Evolutionary conservation across 2,888 invertebrate genomes (phyloP).

Genomic region (Syritta pipiens): DNA sequence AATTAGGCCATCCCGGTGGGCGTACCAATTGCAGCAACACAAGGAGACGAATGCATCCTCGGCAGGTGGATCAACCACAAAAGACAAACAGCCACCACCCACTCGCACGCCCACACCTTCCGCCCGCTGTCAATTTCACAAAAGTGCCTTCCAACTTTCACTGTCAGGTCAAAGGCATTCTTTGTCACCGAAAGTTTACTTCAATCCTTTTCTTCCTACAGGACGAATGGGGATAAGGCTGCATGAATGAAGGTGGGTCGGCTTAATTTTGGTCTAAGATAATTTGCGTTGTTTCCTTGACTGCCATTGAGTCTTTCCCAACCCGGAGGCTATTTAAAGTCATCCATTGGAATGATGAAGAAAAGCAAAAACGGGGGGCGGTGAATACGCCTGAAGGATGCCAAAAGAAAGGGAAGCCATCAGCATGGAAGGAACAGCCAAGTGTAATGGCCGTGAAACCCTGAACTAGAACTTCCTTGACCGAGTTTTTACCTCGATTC

Average conservation of each 20-base stretch:
- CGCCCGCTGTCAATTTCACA: not conserved
- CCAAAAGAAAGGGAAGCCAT: conserved; percentile 12
- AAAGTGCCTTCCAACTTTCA: conserved; percentile 26
- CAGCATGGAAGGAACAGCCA: conserved; percentile 15
- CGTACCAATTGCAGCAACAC: too few relatives aligned
- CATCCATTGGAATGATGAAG: conserved; percentile 14
- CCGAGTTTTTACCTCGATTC: conserved; percentile 31
- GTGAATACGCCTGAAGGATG: conserved; percentile 23
- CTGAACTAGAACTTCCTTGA: conserved; percentile 56
- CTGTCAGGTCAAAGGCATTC: conserved; percentile 39
- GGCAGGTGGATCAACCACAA: conserved; percentile 32
- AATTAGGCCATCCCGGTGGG: conserved; percentile 22
- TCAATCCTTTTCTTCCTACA: not conserved
- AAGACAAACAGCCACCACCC: conserved; percentile 10
- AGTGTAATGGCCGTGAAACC: conserved; percentile 45
- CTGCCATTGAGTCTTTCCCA: conserved; percentile 5
- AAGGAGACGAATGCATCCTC: conserved; percentile 16
- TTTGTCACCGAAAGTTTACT: conserved; percentile 32
- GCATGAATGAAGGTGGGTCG: not conserved
- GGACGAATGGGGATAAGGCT: not conserved
- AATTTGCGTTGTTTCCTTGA: conserved; percentile 1
- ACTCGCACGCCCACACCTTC: not conserved
- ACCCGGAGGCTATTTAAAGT: not conserved
- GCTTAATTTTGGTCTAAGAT: not conserved
- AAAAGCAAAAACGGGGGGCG: not conserved